These are phyloP conservation scores for Tauraco hartlaubi DNA, from an alignment of 2,797 vertebrate genomes.

Conservation along the genomic window DNA sequence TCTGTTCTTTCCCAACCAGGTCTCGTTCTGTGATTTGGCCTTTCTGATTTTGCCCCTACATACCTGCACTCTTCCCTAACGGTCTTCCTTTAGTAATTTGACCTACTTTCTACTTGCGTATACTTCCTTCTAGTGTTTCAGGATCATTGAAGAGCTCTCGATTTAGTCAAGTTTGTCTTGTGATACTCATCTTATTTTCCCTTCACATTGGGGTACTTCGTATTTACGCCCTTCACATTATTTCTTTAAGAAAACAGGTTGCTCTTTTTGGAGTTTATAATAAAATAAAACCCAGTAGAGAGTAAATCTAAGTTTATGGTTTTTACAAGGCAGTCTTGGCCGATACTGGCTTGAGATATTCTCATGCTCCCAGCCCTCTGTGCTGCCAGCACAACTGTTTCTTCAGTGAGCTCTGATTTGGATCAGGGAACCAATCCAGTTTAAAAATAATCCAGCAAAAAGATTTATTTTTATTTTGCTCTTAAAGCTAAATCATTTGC, in stretches of 20 bases:
- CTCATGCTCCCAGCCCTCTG: neutral
- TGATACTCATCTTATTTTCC: neutral
- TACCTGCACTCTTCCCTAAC: slow-evolving; percentile 19
- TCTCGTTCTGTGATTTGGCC: neutral
- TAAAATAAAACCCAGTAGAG: neutral
- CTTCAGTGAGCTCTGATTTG: slow-evolving; percentile 49
- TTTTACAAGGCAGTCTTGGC: neutral
- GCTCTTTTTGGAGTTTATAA: neutral
- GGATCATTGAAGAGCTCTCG: neutral
- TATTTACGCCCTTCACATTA: neutral
- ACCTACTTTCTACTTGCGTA: slow-evolving; percentile 32
- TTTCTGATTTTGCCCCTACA: slow-evolving; percentile 29
- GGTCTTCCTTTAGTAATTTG: slow-evolving; percentile 42
- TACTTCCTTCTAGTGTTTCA: slow-evolving; percentile 52
- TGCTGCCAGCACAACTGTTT: slow-evolving; percentile 51
- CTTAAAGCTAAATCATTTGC: slow-evolving; percentile 16
- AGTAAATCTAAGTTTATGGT: neutral
- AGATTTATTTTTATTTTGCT: slow-evolving; percentile 52
- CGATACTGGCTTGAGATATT: neutral
- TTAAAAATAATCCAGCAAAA: slow-evolving; percentile 70
- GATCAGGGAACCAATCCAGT: slow-evolving; percentile 51
- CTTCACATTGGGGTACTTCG: neutral
- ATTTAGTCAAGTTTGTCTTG: slow-evolving; percentile 12
- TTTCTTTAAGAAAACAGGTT: neutral
- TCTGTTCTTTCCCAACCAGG: neutral